Percentiles rank a stretch among this genome's conserved stretches.
These are phyloP conservation scores for Coptotermes formosanus DNA, from an alignment of 1,140 invertebrate genomes.

Conservation along the genomic window DNA sequence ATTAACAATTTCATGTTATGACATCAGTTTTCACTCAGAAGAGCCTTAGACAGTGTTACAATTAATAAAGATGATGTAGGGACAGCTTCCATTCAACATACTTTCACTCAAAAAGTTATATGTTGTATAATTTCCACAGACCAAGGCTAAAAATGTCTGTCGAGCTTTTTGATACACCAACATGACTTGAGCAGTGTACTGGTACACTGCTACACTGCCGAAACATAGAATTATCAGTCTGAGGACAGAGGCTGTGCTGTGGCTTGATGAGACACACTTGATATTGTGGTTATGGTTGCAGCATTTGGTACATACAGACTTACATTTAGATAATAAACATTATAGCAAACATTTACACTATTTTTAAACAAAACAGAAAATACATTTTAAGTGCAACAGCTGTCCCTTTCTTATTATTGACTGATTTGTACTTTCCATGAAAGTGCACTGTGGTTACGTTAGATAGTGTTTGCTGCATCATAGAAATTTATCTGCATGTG, in stretches of 20 bases:
- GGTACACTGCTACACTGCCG: background rate
- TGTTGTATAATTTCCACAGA: background rate
- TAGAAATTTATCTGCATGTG: background rate
- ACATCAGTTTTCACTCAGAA: background rate
- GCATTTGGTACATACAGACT: background rate
- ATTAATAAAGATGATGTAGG: background rate
- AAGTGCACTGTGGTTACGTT: background rate
- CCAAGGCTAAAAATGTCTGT: background rate
- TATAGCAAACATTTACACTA: background rate
- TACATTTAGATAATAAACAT: background rate
- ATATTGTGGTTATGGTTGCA: background rate
- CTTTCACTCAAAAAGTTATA: background rate
- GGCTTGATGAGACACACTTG: background rate
- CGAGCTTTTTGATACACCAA: background rate
- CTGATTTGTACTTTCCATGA: background rate
- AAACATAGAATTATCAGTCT: background rate
- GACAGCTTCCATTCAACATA: background rate
- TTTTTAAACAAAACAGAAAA: slow-evolving; percentile 9
- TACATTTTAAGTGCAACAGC: background rate
- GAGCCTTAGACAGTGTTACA: background rate
- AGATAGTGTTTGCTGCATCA: background rate
- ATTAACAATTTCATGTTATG: background rate
- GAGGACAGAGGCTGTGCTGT: background rate
- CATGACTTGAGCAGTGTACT: background rate
- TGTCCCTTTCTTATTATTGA: background rate